These are phyloP conservation scores for Coendou prehensilis DNA, from an alignment of 2,797 vertebrate species.

Conservation along the genomic window DNA sequence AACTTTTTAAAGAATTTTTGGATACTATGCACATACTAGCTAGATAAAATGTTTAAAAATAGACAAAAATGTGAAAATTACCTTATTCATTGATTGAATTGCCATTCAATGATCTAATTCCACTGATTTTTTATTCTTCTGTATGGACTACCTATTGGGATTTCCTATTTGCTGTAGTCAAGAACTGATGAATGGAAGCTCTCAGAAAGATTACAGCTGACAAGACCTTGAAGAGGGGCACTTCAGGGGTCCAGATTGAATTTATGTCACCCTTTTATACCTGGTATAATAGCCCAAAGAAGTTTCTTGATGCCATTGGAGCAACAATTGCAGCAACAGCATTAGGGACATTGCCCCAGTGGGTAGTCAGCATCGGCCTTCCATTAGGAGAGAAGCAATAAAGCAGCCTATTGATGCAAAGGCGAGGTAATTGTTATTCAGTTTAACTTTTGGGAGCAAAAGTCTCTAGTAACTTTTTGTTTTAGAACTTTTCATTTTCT, in stretches of 20 bases:
- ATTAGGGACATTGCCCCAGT: conserved; percentile 30
- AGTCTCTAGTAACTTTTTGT: not conserved
- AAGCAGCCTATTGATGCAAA: too few relatives aligned
- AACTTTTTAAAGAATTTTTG: conserved; percentile 56
- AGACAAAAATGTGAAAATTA: conserved; percentile 44
- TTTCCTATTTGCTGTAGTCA: conserved; percentile 67
- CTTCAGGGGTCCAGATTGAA: conserved; percentile 68
- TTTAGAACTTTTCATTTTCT: not conserved
- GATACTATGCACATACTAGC: not conserved
- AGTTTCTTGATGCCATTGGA: conserved; percentile 24
- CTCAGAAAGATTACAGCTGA: conserved; percentile 72
- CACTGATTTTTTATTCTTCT: conserved; percentile 81
- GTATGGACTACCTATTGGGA: conserved; percentile 69
- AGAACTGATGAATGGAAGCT: conserved; percentile 73
- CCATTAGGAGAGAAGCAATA: not conserved
- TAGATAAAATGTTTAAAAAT: conserved; percentile 77
- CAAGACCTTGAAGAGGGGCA: conserved; percentile 15
- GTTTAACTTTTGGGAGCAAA: not conserved
- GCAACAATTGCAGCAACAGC: conserved; percentile 37
- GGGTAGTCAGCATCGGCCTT: conserved; percentile 32
- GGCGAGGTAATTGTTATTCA: not conserved
- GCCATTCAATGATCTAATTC: conserved; percentile 62
- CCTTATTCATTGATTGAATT: conserved; percentile 66
- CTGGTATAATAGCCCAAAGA: conserved; percentile 31
- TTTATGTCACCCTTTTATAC: conserved; percentile 54